Evolutionary conservation across 2,113 vertebrate genomes (phyloP), one percentile per base, ranked within the genome.

Genomic region (Engystomops pustulosus): DNA sequence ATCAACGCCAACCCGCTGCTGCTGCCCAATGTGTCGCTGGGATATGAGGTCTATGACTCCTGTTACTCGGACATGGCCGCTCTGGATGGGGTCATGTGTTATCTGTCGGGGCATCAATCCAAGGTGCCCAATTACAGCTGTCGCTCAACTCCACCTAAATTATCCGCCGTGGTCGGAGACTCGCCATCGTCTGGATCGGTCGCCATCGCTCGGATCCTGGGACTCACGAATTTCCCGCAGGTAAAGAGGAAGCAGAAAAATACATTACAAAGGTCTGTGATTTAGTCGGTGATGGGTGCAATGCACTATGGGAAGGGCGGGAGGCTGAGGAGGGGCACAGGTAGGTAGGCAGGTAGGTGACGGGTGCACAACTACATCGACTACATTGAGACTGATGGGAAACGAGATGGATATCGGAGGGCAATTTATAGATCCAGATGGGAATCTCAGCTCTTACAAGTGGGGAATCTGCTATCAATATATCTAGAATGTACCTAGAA

Each of bases 71-170:
- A 83, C 23, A 8, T 58, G 41, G 70, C 30, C 0, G 81, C 81
- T 18, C 17, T 83, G 3, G 70, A 76, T 12, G 11, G 41, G 7
- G 58, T 76, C 41, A 76, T 83, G 81, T 47, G 17, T 32, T 83
- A 83, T 17, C 58, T 83, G 18, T 83, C 81, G 15, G 55, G 81
- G 25, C 65, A 83, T 3, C 81, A 67, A 76, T 49, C 53, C 38
- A 65, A 62, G 27, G 81, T 83, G n/a, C 81, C 81, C 15, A 83
- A 83, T 67, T 83, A 83, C 71, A 76, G 41, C 30, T 83, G 81
- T 14, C 30, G n/a, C 9, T 18, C 81, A 0, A 14, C 10, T 1
- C 27, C 25, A 3, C 81, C 81, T 17, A 83, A 60, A 45, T 30
- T 75, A 14, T 60, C 81, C 11, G 81, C 71, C 1, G 81, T 83